phyloP scores from a whole-genome alignment of 2,888 invertebrate genomes.

The Hirtodrosophila cameraria region DNA sequence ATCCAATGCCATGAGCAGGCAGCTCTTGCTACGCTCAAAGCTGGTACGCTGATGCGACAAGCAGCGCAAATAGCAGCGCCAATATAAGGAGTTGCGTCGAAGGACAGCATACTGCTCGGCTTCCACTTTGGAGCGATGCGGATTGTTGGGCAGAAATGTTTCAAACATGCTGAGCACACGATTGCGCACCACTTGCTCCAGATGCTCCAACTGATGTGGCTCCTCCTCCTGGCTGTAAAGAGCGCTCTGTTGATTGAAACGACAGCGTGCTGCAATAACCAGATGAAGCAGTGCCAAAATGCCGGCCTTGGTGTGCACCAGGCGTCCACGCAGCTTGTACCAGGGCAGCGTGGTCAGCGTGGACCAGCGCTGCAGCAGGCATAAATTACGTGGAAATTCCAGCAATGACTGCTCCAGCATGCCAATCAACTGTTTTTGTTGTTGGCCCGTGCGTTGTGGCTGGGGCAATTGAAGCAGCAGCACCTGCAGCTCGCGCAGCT shows the following conservation, averaged over 20 bases:
- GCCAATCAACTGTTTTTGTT: conserved; percentile 33
- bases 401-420: conserved; percentile 83
- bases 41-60: conserved; percentile 82
- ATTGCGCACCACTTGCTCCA: conserved; percentile 67
- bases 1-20: conserved; percentile 86
- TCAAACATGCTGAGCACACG: conserved; percentile 80
- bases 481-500: conserved; percentile 84
- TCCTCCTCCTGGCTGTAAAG: neutral
- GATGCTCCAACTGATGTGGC: neutral
- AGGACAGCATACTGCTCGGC: conserved; percentile 52
- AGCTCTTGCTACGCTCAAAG: conserved; percentile 80
- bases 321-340: conserved; percentile 85
- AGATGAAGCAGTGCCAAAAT: conserved; percentile 85
- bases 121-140: conserved; percentile 41
- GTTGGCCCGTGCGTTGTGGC: no score
- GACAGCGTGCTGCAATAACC: conserved; percentile 83
- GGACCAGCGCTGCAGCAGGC: conserved; percentile 85
- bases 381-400: conserved; percentile 87
- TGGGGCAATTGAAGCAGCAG: conserved; percentile 67
- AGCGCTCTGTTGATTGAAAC: conserved; percentile 43
- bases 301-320: conserved; percentile 84
- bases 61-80: conserved; percentile 87
- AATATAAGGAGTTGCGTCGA: conserved; percentile 85
- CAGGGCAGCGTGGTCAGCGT: conserved; percentile 84
- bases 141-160: conserved; percentile 55